Percentiles rank a stretch among this genome's conserved stretches.
Conservation (phyloP, 2,797 vertebrate genomes). For the Poeciliopsis infans region DNA sequence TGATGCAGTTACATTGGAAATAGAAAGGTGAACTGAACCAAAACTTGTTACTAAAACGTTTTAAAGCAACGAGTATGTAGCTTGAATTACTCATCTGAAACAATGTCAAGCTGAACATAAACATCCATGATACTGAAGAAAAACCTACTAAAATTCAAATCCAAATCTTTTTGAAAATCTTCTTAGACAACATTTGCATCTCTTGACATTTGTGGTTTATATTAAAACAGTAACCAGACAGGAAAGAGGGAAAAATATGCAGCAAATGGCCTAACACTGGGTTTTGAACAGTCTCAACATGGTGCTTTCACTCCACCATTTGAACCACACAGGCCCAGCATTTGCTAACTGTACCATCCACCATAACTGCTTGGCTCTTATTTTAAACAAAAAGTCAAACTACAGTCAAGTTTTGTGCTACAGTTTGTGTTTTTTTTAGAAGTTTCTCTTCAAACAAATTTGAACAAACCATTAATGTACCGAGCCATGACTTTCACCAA, state of each 20-base stretch:
- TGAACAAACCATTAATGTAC: background rate
- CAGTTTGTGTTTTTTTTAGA: background rate
- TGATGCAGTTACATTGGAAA: background rate
- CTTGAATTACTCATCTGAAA: background rate
- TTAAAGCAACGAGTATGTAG: background rate
- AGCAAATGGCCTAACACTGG: too few relatives aligned
- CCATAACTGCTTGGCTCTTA: background rate
- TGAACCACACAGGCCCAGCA: too few relatives aligned
- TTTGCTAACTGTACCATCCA: too few relatives aligned
- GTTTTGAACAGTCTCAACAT: too few relatives aligned
- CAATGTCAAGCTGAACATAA: background rate
- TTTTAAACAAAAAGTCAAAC: background rate
- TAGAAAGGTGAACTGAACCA: background rate
- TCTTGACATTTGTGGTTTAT: too few relatives aligned
- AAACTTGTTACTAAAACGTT: background rate
- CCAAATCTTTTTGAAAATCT: background rate
- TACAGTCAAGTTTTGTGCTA: background rate
- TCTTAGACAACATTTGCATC: background rate
- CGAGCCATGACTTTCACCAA: background rate
- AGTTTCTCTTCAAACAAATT: background rate
- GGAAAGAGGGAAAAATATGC: too few relatives aligned
- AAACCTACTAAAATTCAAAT: background rate
- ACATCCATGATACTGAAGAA: background rate
- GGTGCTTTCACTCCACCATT: too few relatives aligned
- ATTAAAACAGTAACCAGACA: too few relatives aligned